Evolutionary conservation across 2,888 invertebrate species (phyloP), one percentile per base, ranked within the genome.

Genomic region (Lochmaea crataegi): DNA sequence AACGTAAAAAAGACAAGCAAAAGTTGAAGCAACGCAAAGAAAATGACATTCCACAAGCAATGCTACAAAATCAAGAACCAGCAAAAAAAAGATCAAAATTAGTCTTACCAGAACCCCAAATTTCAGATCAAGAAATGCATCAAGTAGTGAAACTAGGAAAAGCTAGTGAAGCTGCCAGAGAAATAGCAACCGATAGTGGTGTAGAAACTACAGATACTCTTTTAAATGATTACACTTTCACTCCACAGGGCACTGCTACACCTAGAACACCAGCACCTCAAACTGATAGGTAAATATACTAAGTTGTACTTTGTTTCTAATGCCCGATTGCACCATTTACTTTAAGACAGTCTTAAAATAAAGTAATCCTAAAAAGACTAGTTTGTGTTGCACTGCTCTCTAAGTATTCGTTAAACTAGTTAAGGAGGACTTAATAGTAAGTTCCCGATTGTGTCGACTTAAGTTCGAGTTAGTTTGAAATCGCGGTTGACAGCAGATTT

Each of bases 11-110:
- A 83, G 99, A 99, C 85, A 98, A 98, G 83, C 94, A 95, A 74
- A 98, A 97, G 86, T 87, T 98, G 80, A 98, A 98, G 85, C 95
- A 97, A 83, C 91, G 96, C 65, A 98, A 98, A 85, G 99, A 99
- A 83, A 97, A 97, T 85, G 97, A 97, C 80, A 95, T 99, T 77
- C 97, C 98, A 0, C 91, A 94, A 80, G 94, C 96, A 0, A 94
- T 97, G 92, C 87, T 95, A 69, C 93, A 94, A 84, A 94, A 93
- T 74, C 93, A 94, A 80, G 97, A 97, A 85, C 98, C 97, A 0
- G 92, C 94, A 0, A 92, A 94, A 78, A 98, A 98, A 85, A 90
- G 98, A 70, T 97, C 97, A 78, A 99, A 99, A 86, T 90, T 99
- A 45, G 98, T 99, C 38, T 86, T 99, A 68, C 99, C 99, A 0